These are phyloP conservation scores for Brienomyrus brachyistius DNA, from an alignment of 2,113 vertebrate species.

Conservation along the genomic window DNA sequence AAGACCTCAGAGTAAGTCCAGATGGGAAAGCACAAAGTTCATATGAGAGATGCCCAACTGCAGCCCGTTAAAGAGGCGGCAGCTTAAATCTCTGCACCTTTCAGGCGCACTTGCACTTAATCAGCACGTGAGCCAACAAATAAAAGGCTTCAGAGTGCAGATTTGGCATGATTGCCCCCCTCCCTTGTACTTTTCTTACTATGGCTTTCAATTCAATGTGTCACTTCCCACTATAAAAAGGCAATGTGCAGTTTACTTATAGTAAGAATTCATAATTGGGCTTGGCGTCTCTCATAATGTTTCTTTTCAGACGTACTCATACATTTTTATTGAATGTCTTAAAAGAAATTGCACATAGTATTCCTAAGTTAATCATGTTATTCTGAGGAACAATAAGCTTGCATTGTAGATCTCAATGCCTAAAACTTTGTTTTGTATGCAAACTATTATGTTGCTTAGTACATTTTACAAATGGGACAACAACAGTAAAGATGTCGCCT, in stretches of 20 bases:
- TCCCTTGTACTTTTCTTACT: background rate
- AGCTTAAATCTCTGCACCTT: constrained; percentile 3
- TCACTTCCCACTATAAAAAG: constrained; percentile 22
- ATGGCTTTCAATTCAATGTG: constrained; percentile 15
- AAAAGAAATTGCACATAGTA: background rate
- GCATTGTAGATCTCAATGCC: background rate
- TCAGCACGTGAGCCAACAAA: constrained; percentile 6
- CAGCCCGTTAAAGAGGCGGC: background rate
- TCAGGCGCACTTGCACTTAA: background rate
- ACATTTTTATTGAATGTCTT: constrained; percentile 7
- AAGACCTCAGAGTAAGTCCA: background rate
- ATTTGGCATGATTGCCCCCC: background rate
- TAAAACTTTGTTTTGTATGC: background rate
- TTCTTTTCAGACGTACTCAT: constrained; percentile 9
- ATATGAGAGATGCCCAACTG: background rate
- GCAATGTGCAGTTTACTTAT: constrained; percentile 8
- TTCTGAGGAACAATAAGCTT: background rate
- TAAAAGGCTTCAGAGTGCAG: background rate
- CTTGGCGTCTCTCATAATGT: constrained; percentile 7
- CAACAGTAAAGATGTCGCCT: background rate
- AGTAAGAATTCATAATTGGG: constrained; percentile 16
- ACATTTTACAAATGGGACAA: background rate
- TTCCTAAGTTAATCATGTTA: background rate
- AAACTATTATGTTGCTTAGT: background rate
- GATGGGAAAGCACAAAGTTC: background rate